phyloP scores from a whole-genome alignment of 2,888 invertebrate species.

The Myopa tessellatipennis region DNA sequence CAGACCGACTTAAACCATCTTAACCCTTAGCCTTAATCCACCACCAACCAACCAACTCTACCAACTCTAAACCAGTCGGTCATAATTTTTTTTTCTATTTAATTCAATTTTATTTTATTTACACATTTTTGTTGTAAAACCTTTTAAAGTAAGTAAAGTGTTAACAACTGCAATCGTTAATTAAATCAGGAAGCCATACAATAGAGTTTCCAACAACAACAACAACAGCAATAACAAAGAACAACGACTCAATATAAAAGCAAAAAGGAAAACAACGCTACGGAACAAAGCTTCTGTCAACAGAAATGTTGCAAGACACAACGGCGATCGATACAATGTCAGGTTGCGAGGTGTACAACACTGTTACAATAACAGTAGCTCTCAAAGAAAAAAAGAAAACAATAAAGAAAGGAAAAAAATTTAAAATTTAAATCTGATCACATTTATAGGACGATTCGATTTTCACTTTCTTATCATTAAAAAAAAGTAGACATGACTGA shows the following conservation, averaged over 20 bases:
- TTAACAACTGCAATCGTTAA: slow-evolving; percentile 29
- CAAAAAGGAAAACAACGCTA: not conserved
- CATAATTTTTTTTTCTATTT: not conserved
- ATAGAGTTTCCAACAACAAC: slow-evolving; percentile 21
- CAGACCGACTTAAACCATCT: not conserved
- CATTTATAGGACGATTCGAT: no score
- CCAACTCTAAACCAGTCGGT: not conserved
- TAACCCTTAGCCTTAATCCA: not conserved
- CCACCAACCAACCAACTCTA: not conserved
- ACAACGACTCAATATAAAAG: not conserved
- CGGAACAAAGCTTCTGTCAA: not conserved
- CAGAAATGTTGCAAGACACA: not conserved
- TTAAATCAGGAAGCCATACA: slow-evolving; percentile 37
- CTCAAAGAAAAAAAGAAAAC: no score
- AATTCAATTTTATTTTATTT: no score
- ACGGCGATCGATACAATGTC: no score
- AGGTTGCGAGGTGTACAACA: no score
- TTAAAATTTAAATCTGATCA: no score
- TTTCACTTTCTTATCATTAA: no score
- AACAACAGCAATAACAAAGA: not conserved
- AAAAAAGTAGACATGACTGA: no score
- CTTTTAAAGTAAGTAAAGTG: not conserved
- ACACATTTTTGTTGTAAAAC: not conserved
- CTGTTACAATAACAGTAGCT: no score
- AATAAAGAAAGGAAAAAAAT: no score